phyloP scores from a whole-genome alignment of 2,113 vertebrate species.

The Oreochromis niloticus region DNA sequence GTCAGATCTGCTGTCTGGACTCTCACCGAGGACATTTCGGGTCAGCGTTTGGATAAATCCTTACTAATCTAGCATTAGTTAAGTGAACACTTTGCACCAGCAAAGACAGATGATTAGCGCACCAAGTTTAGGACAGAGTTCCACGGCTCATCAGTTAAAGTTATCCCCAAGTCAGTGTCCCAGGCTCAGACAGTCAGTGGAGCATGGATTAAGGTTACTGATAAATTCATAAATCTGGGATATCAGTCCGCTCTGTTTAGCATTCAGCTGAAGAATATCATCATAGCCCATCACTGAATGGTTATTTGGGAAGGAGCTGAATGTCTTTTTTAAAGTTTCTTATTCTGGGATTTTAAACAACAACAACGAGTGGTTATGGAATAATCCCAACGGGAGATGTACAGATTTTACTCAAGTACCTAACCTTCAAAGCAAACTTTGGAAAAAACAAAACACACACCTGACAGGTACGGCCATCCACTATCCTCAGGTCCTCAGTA shows the following conservation, averaged over 20 bases:
- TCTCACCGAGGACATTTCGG: neutral
- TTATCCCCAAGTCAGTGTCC: neutral
- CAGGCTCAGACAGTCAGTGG: neutral
- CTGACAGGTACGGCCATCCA: constrained; percentile 87
- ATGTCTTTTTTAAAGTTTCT: neutral
- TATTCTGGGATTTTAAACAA: neutral
- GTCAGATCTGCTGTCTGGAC: neutral
- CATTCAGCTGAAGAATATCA: neutral
- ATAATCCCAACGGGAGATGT: neutral
- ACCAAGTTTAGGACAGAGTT: neutral
- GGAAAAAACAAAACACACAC: constrained; percentile 49
- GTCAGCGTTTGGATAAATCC: neutral
- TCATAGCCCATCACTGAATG: neutral
- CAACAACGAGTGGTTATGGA: neutral
- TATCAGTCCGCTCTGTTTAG: neutral
- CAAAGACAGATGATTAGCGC: neutral
- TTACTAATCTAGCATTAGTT: neutral
- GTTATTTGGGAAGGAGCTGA: neutral
- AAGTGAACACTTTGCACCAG: neutral
- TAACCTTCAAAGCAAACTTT: neutral
- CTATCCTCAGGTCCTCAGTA: constrained; percentile 80
- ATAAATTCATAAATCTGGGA: neutral
- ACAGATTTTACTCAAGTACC: neutral
- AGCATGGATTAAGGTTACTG: neutral
- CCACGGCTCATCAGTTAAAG: neutral